Percentiles rank a stretch among this genome's conserved stretches.
These are phyloP conservation scores for Gobio occitaniae DNA, from an alignment of 2,797 vertebrate species.

Conservation along the genomic window DNA sequence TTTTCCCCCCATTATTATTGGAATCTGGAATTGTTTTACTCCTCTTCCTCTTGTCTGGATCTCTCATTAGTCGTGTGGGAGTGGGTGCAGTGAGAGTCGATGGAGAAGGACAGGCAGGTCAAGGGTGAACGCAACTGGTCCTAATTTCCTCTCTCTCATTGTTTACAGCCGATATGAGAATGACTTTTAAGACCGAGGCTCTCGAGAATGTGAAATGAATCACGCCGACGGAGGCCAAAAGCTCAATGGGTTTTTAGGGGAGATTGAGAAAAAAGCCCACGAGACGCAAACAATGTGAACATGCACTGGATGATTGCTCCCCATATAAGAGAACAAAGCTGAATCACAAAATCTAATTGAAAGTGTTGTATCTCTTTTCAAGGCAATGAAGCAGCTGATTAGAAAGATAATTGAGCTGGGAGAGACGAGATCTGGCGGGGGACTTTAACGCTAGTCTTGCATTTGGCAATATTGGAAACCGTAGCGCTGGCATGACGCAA, in stretches of 20 bases:
- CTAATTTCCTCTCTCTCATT: conserved; percentile 60
- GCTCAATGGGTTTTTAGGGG: conserved; percentile 26
- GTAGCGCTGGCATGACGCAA: conserved; percentile 41
- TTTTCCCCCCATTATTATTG: background rate
- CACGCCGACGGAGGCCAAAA: conserved; percentile 18
- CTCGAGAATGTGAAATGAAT: conserved; percentile 53
- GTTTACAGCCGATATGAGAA: conserved; percentile 64
- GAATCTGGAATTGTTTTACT: background rate
- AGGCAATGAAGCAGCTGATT: conserved; percentile 70
- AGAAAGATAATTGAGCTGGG: conserved; percentile 75
- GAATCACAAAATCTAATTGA: conserved; percentile 68
- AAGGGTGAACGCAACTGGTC: conserved; percentile 38
- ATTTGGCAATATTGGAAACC: conserved; percentile 55
- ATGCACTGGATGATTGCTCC: conserved; percentile 55
- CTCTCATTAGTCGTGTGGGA: conserved; percentile 37
- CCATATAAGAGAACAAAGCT: conserved; percentile 52
- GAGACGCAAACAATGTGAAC: conserved; percentile 37
- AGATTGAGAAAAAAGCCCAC: conserved; percentile 40
- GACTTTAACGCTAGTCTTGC: conserved; percentile 55
- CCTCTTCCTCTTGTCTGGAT: conserved; percentile 43
- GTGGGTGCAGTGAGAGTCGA: background rate
- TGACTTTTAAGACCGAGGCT: conserved; percentile 30
- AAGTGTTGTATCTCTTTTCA: conserved; percentile 58
- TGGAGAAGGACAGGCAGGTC: conserved; percentile 41
- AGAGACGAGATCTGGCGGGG: conserved; percentile 66